A percentile compares a stretch with the other conserved stretches of the same genome.
Conservation (phyloP, 1,140 invertebrate genomes). For the Caenorhabditis remanei region DNA sequence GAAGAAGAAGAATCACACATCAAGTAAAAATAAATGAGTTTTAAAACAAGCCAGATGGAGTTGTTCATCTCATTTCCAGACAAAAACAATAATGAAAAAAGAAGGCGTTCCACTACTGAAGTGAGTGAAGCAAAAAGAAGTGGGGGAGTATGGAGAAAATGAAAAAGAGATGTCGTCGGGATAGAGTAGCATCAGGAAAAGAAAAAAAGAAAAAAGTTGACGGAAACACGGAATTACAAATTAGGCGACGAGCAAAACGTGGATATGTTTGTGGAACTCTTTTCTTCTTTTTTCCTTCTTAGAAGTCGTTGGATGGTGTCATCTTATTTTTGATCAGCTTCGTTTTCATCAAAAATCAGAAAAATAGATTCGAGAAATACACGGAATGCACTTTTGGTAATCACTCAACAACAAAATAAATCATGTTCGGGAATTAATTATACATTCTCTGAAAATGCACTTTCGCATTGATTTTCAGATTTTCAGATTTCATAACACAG, state of each 20-base stretch:
- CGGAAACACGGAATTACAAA: conserved; percentile 52
- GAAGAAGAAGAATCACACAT: neutral
- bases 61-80: neutral
- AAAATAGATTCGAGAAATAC: neutral
- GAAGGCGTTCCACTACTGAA: neutral
- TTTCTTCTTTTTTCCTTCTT: neutral
- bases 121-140: neutral
- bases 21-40: conserved; percentile 22
- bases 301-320: neutral
- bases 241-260: neutral
- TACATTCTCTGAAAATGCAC: neutral
- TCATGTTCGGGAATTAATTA: neutral
- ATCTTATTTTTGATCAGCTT: neutral
- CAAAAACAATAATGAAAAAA: neutral
- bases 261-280: neutral
- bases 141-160: conserved; percentile 19
- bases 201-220: conserved; percentile 25
- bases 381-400: neutral
- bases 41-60: neutral
- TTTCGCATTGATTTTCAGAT: neutral
- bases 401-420: neutral
- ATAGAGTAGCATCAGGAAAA: conserved; percentile 32
- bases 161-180: conserved; percentile 10
- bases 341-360: neutral
- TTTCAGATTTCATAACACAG: too few relatives aligned